A percentile compares a stretch with the other conserved stretches of the same genome.
phyloP scores from a whole-genome alignment of 2,888 invertebrate species.

The Epirrhoe tristata region DNA sequence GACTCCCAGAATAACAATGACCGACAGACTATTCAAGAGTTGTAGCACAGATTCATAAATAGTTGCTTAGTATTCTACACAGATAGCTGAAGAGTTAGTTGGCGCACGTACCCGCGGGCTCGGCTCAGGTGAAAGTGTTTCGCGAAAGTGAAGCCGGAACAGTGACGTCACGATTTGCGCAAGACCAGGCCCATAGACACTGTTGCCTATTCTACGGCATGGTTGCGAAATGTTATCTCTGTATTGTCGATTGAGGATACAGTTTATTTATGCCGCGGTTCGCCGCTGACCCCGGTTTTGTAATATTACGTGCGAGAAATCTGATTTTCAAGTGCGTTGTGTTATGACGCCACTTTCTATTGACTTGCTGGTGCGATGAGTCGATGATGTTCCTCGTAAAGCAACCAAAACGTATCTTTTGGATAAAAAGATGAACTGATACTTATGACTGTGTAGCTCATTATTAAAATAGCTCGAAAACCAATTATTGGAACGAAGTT shows the following conservation, averaged over 20 bases:
- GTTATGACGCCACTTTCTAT: slow-evolving; percentile 28
- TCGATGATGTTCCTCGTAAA: slow-evolving; percentile 4
- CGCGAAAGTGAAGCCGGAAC: slow-evolving; percentile 85
- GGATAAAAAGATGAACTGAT: not conserved
- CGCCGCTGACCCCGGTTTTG: slow-evolving; percentile 36
- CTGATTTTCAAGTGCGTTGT: slow-evolving; percentile 27
- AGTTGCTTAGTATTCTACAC: slow-evolving; percentile 22
- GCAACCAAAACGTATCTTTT: not conserved
- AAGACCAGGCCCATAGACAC: slow-evolving; percentile 58
- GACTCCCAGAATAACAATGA: slow-evolving; percentile 63
- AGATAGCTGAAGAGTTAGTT: slow-evolving; percentile 25
- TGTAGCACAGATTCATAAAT: slow-evolving; percentile 15
- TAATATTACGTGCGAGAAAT: slow-evolving; percentile 42
- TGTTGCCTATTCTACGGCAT: slow-evolving; percentile 20
- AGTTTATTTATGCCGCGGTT: slow-evolving; percentile 43
- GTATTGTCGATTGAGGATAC: slow-evolving; percentile 63
- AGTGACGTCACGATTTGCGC: slow-evolving; percentile 83
- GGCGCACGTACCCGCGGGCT: slow-evolving; percentile 54
- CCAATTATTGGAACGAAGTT: too few relatives aligned
- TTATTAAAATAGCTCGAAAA: too few relatives aligned
- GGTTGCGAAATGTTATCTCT: slow-evolving; percentile 77
- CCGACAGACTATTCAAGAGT: slow-evolving; percentile 29
- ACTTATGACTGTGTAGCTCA: too few relatives aligned
- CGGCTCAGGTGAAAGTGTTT: slow-evolving; percentile 78
- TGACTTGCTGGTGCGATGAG: not conserved